A percentile compares a stretch with the other conserved stretches of the same genome.
These are phyloP conservation scores for Pachycephala philippinensis DNA, from an alignment of 2,113 vertebrate genomes.

Conservation along the genomic window DNA sequence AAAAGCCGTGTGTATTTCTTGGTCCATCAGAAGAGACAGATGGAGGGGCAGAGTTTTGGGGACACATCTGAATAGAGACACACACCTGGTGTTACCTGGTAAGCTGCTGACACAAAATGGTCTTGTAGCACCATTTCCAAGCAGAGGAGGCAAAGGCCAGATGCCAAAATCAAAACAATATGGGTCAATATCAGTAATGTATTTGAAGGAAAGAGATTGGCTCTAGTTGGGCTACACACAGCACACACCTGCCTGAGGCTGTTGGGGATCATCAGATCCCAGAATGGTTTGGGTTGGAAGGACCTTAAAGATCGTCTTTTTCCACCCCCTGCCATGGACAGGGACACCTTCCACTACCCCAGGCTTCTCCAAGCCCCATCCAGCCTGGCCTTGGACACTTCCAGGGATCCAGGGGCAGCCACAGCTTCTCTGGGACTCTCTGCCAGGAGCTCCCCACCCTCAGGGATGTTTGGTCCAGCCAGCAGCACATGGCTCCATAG, in stretches of 20 bases:
- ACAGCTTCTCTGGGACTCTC: not conserved
- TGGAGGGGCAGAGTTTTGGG: not conserved
- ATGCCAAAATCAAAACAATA: not conserved
- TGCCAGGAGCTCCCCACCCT: not conserved
- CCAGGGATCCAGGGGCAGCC: not conserved
- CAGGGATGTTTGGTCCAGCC: not conserved
- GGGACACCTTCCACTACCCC: not conserved
- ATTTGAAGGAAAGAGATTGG: not conserved
- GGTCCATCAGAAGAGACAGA: not conserved
- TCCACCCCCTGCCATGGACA: not conserved
- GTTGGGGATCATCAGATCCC: not conserved
- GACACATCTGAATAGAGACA: not conserved
- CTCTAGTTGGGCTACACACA: not conserved
- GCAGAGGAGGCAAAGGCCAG: not conserved
- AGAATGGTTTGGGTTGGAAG: not conserved
- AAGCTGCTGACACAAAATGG: not conserved
- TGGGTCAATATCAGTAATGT: not conserved
- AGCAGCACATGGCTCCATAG: rapidly evolving
- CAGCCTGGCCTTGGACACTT: not conserved
- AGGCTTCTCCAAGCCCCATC: rapidly evolving
- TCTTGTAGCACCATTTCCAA: not conserved
- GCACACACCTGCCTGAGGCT: not conserved
- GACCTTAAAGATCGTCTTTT: not conserved
- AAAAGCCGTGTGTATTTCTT: not conserved
- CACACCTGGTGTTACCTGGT: not conserved